Evolutionary conservation across 1,140 invertebrate species (phyloP), one percentile per base, ranked within the genome.

Genomic region (Orius laevigatus): DNA sequence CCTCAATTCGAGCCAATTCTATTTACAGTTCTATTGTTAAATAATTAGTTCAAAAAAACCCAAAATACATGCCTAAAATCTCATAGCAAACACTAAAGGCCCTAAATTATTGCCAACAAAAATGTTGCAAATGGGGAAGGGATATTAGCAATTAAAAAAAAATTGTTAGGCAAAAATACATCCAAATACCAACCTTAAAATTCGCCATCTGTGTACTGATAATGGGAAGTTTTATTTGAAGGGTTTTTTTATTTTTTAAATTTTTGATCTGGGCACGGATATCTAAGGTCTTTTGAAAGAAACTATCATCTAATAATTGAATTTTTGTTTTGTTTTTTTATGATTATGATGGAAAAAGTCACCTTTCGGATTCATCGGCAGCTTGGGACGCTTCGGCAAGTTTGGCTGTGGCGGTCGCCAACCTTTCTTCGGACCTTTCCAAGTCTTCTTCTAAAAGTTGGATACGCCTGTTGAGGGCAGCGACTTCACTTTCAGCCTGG

Each of bases 301-400:
- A 38, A 4, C 15, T 38, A 3, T 14, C 36, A 16, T 5, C n/a
- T 4, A 14, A 38, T 3, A 38, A 38, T 38, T 3, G n/a, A 14
- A n/a, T n/a, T n/a, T n/a, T n/a, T n/a, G n/a, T n/a, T n/a, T n/a
- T n/a, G n/a, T n/a, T n/a, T n/a, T n/a, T n/a, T n/a, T n/a, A n/a
- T n/a, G n/a, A n/a, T n/a, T n/a, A n/a, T n/a, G n/a, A n/a, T n/a
- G n/a, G 36, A 14, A 38, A 38, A 20, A 66, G 77, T 75, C 79
- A 98, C 95, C 95, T 90, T 85, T 98, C 94, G 65, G 90, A 95
- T 73, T 98, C 95, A 78, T 98, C 95, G 62, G 94, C 94, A 60
- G 92, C 89, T 69, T 96, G 90, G 56, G 92, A 95, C 58, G 95
- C 95, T 75, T 98, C 93, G 55, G 96, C 90, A 64, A 98, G 74